These are phyloP conservation scores for Asobara japonica DNA, from an alignment of 1,140 invertebrate species.

Conservation along the genomic window DNA sequence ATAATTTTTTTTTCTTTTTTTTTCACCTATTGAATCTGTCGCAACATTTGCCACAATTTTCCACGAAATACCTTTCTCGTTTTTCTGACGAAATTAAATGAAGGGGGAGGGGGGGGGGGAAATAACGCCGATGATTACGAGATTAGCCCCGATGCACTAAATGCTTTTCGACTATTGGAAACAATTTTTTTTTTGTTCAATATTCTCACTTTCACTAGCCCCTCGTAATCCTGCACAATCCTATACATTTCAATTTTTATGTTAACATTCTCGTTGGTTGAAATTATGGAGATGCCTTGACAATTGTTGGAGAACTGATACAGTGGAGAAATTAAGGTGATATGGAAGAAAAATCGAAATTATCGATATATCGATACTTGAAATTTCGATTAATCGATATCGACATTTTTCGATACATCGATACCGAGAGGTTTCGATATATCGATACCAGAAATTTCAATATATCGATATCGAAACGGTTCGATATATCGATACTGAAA, in stretches of 20 bases:
- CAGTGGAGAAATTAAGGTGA: too few species aligned
- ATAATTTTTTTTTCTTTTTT: constrained; percentile 45
- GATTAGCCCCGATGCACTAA: constrained; percentile 9
- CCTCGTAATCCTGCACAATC: not conserved
- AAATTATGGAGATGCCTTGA: not conserved
- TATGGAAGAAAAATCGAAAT: too few species aligned
- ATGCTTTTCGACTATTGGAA: constrained; percentile 2
- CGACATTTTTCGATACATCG: too few species aligned
- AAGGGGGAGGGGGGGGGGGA: not conserved
- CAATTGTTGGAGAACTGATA: too few species aligned
- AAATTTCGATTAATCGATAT: too few species aligned
- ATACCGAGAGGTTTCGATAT: too few species aligned
- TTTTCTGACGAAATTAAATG: not conserved
- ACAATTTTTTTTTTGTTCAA: constrained; percentile 32
- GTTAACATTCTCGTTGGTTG: not conserved
- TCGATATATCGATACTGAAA: too few species aligned
- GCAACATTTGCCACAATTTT: constrained; percentile 5
- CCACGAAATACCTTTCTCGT: constrained; percentile 23
- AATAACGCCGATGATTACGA: constrained; percentile 15
- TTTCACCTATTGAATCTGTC: constrained; percentile 34
- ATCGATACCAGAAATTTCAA: too few species aligned
- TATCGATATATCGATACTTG: too few species aligned
- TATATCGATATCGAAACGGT: too few species aligned
- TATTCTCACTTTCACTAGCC: constrained; percentile 6
- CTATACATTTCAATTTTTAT: not conserved